A percentile compares a stretch with the other conserved stretches of the same genome.
These are phyloP conservation scores for Oscheius sp. DNA, from an alignment of 1,140 invertebrate genomes.

Conservation along the genomic window DNA sequence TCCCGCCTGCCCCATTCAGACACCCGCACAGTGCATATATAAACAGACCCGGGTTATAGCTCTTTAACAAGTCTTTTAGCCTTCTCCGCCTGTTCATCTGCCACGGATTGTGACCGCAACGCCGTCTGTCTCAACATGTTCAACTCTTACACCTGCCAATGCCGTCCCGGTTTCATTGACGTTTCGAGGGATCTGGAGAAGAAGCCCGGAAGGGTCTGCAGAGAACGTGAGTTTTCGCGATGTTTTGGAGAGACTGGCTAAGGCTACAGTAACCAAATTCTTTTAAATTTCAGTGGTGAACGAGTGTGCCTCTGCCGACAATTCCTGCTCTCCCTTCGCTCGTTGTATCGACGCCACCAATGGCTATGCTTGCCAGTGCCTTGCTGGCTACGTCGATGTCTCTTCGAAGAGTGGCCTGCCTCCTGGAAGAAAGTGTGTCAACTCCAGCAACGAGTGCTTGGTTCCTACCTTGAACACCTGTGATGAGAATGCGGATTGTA, in stretches of 20 bases:
- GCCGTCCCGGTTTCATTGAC: conserved; percentile 52
- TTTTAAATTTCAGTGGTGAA: conserved; percentile 55
- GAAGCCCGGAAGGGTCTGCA: conserved; percentile 53
- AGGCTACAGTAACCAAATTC: background rate
- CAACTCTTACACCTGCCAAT: conserved; percentile 58
- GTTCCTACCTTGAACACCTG: conserved; percentile 56
- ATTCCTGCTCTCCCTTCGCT: conserved; percentile 61
- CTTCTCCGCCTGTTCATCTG: conserved; percentile 46
- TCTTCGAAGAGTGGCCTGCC: conserved; percentile 53
- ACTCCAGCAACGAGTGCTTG: conserved; percentile 59
- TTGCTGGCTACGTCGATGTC: conserved; percentile 60
- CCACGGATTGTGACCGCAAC: conserved; percentile 56
- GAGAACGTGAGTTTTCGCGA: conserved; percentile 50
- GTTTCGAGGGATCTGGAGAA: conserved; percentile 54
- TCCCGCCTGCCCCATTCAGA: too few relatives aligned
- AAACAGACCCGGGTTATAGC: too few relatives aligned
- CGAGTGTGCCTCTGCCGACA: conserved; percentile 52
- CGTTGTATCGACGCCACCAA: conserved; percentile 61
- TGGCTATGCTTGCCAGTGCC: conserved; percentile 61
- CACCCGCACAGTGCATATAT: too few relatives aligned
- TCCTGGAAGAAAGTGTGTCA: conserved; percentile 56
- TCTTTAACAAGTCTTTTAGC: conserved; percentile 23
- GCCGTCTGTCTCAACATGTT: conserved; percentile 57
- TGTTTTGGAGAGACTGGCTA: background rate
- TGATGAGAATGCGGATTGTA: conserved; percentile 62